Evolutionary conservation across 2,797 vertebrate genomes (phyloP), one percentile per base, ranked within the genome.

Genomic region (Enteromius afrohamiltoni): DNA sequence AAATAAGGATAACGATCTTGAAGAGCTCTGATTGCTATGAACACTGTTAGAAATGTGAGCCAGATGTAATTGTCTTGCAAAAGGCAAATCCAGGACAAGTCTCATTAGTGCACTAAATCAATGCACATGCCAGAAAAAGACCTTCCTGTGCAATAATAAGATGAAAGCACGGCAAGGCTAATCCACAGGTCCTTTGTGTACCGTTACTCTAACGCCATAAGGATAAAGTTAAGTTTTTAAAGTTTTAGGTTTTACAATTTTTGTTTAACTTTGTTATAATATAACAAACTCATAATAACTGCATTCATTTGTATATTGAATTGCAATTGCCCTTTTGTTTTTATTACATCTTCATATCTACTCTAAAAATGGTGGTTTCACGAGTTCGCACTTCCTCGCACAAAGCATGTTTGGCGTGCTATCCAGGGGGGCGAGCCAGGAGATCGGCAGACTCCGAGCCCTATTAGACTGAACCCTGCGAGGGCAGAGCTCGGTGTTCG

Each of bases 81-180:
- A 37, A 67, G 58, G 74, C 49, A 83, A 77, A 77, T 77, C 34
- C 65, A 51, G 60, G 42, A 49, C 29, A 51, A 51, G 49, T 53
- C 49, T 68, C 23, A 83, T 83, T 83, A 83, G 82, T 49, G 65
- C 37, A 58, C 40, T 8, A 8, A 83, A 77, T 77, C 64, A 77
- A 77, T 77, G 69, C 40, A 60, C 74, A 58, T 53, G 9, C 17
- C 64, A 34, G 62, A 69, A 83, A 77, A 76, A 64, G 10, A 19
- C 34, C 64, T 77, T 55, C 74, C 37, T 83, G 40, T 47, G 64
- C 51, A 77, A 45, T 83, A 77, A 58, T 58, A 58, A 77, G 75
- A 77, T 83, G 19, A 77, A 83, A 70, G 65, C 26, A 47, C 26
- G 49, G 47, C 2, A 1, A 82, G 31, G 23, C 65, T 70, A 70